Evolutionary conservation across 2,888 invertebrate species (phyloP).

Genomic region (Drosophila meridiana): DNA sequence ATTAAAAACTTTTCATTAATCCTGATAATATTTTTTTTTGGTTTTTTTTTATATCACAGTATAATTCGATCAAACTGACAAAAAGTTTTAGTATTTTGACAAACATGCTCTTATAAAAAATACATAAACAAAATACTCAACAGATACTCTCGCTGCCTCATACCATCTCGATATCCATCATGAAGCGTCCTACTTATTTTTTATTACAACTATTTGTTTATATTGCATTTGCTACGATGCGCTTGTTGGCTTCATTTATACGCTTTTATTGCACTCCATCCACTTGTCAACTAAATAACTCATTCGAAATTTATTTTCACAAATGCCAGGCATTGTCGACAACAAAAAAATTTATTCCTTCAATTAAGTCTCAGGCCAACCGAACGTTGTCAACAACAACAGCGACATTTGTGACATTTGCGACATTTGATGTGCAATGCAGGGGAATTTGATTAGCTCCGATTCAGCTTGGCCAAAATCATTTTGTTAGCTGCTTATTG

Average conservation of each 20-base stretch:
- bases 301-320: constrained; percentile 15
- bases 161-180: neutral
- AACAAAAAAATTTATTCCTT: constrained; percentile 30
- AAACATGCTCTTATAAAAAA: neutral
- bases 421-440: constrained; percentile 31
- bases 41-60: too few relatives aligned
- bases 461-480: constrained; percentile 21
- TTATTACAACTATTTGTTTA: neutral
- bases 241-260: constrained; percentile 5
- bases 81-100: neutral
- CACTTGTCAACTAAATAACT: constrained; percentile 12
- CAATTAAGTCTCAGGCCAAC: constrained; percentile 32
- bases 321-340: constrained; percentile 18
- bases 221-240: constrained; percentile 3
- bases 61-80: too few relatives aligned
- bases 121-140: too few relatives aligned
- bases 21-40: too few relatives aligned
- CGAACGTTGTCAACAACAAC: constrained; percentile 16
- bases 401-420: constrained; percentile 15
- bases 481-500: constrained; percentile 57
- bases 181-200: neutral
- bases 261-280: neutral
- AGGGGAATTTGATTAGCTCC: constrained; percentile 42
- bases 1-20: too few relatives aligned
- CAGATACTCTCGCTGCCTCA: neutral